Evolutionary conservation across 2,888 invertebrate genomes (phyloP).

Genomic region (Catocala sponsa): DNA sequence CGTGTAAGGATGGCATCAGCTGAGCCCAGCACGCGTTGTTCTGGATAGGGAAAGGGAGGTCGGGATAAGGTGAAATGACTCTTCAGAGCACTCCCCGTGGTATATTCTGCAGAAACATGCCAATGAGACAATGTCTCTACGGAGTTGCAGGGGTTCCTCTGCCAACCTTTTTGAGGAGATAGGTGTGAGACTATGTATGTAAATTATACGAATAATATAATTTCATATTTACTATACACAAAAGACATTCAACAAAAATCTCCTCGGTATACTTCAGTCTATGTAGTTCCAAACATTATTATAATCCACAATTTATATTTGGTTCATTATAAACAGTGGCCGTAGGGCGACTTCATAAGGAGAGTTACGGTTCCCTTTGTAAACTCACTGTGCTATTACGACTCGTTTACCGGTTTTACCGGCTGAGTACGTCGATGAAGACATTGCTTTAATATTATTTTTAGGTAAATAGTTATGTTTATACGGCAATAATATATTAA

Average conservation of each 20-base stretch:
- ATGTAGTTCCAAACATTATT: conserved; percentile 17
- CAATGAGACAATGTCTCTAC: too few species aligned
- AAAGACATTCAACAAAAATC: conserved; percentile 19
- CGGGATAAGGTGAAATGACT: too few species aligned
- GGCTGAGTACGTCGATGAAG: conserved; percentile 40
- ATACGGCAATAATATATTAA: neutral
- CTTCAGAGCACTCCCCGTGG: too few species aligned
- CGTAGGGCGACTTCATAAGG: conserved; percentile 56
- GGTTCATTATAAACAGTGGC: conserved; percentile 56
- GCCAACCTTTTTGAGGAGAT: too few species aligned
- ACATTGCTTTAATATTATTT: conserved; percentile 28
- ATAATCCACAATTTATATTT: conserved; percentile 49
- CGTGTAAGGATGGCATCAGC: too few species aligned
- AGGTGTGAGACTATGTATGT: too few species aligned
- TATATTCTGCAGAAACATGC: too few species aligned
- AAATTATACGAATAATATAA: too few species aligned
- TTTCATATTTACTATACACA: neutral
- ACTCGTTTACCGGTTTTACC: conserved; percentile 51
- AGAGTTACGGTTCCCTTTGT: conserved; percentile 49
- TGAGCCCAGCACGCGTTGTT: too few species aligned
- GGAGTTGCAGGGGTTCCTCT: too few species aligned
- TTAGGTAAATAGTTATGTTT: conserved; percentile 1
- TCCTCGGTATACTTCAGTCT: conserved; percentile 16
- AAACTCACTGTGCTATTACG: conserved; percentile 43
- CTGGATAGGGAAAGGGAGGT: too few species aligned